Evolutionary conservation across 2,888 invertebrate species (phyloP), one percentile per base, ranked within the genome.

Genomic region (Andrena chrysosceles): DNA sequence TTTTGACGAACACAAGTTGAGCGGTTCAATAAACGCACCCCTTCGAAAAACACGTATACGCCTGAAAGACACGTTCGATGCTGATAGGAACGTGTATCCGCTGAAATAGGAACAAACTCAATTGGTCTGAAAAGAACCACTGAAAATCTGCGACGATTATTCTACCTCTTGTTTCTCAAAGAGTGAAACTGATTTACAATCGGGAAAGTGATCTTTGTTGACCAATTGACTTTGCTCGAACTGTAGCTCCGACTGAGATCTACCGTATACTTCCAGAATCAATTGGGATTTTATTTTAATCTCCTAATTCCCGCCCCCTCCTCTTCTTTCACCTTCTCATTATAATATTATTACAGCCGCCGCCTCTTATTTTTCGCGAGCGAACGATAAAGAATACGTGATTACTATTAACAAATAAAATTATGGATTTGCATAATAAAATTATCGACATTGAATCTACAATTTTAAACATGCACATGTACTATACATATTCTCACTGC

Each of bases 341-440:
- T 78, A 78, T 73, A 76, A 48, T 49, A 59, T 69, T 49, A 23
- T 77, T 29, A 74, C 62, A 48, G 48, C 76, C 56, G 68, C 66
- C 52, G 64, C 31, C 31, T 67, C 77, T 67, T 69, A 77, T 69
- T 82, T 73, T 68, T 76, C 23, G 64, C 76, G 78, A 68, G 70
- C 82, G 82, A 85, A 82, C 48, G 81, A 78, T 75, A 70, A 63
- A 80, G 78, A 78, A 63, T 76, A 82, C 76, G 62, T 85, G 76
- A 77, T 77, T 56, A 85, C 59, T 77, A 84, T 84, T 79, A 84
- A 87, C 77, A 29, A 76, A 85, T 86, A 80, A 89, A 87, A 85
- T 80, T 85, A 87, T 87, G 85, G 85, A 89, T 89, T 89, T 89
- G 86, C 83, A 87, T 89, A 89, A 89, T 89, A 89, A 89, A 88